phyloP scores from a whole-genome alignment of 2,113 vertebrate genomes.

The Elephantulus edwardii region DNA sequence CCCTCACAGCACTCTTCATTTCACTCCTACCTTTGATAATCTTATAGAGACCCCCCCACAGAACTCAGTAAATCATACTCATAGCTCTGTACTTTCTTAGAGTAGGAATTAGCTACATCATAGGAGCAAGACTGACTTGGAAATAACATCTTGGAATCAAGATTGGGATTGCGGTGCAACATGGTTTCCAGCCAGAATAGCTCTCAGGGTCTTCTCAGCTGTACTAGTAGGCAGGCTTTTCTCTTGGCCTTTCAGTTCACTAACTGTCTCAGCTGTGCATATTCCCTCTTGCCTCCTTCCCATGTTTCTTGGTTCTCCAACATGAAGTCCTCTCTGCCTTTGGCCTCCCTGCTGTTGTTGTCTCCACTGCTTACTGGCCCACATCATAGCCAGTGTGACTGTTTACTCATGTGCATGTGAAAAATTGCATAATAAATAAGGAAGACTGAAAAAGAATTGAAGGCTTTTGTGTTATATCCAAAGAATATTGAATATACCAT shows the following conservation, averaged over 20 bases:
- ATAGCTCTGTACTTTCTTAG: not conserved
- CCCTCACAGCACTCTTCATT: not conserved
- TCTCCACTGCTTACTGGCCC: not conserved
- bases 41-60: not conserved
- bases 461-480: not conserved
- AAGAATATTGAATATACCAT: too few relatives aligned
- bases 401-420: too few relatives aligned
- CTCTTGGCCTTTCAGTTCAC: too few relatives aligned
- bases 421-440: too few relatives aligned
- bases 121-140: too few relatives aligned
- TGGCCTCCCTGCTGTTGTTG: not conserved
- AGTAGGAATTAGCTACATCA: too few relatives aligned
- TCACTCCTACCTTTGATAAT: not conserved
- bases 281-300: not conserved
- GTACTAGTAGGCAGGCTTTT: not conserved
- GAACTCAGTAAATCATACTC: not conserved
- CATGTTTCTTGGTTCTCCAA: too few relatives aligned
- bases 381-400: not conserved
- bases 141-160: not conserved
- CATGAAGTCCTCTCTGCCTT: too few relatives aligned
- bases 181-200: not conserved
- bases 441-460: too few relatives aligned
- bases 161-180: not conserved
- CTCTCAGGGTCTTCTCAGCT: not conserved
- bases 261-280: not conserved